These are phyloP conservation scores for Harpagus bidentatus DNA, from an alignment of 2,113 vertebrate genomes.

Conservation along the genomic window DNA sequence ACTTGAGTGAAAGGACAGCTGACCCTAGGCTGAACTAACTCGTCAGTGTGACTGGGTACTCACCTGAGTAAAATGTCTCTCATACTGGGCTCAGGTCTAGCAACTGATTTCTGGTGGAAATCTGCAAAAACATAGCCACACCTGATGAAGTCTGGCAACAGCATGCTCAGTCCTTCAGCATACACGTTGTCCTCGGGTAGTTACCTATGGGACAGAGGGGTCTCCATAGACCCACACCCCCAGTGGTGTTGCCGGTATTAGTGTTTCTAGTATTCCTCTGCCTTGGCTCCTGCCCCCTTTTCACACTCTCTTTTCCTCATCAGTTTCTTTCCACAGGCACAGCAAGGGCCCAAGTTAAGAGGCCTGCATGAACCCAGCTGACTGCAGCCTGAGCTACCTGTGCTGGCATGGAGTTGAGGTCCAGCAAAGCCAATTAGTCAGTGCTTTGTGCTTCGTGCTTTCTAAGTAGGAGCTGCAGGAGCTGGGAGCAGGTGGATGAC, in stretches of 20 bases:
- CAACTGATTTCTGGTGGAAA: background rate
- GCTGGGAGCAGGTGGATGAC: background rate
- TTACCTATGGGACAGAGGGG: rapidly evolving
- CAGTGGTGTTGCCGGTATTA: background rate
- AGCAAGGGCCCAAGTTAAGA: background rate
- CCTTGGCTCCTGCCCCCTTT: background rate
- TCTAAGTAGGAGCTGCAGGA: background rate
- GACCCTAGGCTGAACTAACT: background rate
- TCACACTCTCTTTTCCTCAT: background rate
- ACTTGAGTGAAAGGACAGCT: background rate
- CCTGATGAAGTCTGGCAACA: background rate
- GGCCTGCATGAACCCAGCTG: background rate
- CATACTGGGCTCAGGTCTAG: background rate
- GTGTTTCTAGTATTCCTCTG: background rate
- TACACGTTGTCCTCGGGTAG: rapidly evolving
- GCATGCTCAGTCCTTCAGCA: background rate
- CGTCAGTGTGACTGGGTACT: background rate
- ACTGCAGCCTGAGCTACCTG: background rate
- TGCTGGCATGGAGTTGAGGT: background rate
- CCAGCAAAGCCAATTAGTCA: background rate
- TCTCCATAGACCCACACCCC: rapidly evolving
- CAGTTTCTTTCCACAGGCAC: background rate
- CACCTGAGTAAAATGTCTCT: background rate
- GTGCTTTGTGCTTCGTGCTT: background rate
- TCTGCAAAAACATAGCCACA: background rate